A percentile compares a stretch with the other conserved stretches of the same genome.
These are phyloP conservation scores for Gandaritis pyraliata DNA, from an alignment of 2,888 invertebrate genomes.

Conservation along the genomic window DNA sequence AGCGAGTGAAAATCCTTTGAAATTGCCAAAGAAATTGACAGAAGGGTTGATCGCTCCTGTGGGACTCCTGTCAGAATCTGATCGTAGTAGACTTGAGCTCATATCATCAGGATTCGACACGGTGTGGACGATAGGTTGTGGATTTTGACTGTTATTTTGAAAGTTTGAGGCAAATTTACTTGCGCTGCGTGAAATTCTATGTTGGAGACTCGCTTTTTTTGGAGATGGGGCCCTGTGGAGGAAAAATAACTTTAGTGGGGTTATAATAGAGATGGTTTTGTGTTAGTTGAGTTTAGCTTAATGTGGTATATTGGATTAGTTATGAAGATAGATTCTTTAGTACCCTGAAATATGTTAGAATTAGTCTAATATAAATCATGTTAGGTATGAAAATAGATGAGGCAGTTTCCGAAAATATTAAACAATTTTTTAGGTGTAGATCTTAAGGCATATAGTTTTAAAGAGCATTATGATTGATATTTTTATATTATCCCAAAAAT, in stretches of 20 bases:
- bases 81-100: constrained; percentile 87
- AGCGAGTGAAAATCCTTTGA: constrained; percentile 92
- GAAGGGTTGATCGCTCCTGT: constrained; percentile 76
- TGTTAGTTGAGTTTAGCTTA: constrained; percentile 9
- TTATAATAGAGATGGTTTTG: constrained; percentile 14
- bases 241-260: constrained; percentile 27
- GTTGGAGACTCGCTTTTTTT: constrained; percentile 75
- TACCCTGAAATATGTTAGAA: too few relatives aligned
- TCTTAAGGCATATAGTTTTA: too few relatives aligned
- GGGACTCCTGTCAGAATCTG: constrained; percentile 78
- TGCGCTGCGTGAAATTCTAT: constrained; percentile 74
- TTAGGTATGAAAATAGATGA: not conserved
- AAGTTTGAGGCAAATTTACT: constrained; percentile 79
- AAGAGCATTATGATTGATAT: too few relatives aligned
- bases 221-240: constrained; percentile 72
- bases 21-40: constrained; percentile 92
- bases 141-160: constrained; percentile 66
- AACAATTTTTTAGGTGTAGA: too few relatives aligned
- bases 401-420: not conserved
- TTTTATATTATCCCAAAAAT: too few relatives aligned
- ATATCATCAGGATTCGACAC: constrained; percentile 87
- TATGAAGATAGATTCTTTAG: not conserved
- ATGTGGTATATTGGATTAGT: not conserved
- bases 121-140: constrained; percentile 77
- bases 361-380: too few relatives aligned